Evolutionary conservation across 2,113 vertebrate genomes (phyloP).

Genomic region (Perca flavescens): DNA sequence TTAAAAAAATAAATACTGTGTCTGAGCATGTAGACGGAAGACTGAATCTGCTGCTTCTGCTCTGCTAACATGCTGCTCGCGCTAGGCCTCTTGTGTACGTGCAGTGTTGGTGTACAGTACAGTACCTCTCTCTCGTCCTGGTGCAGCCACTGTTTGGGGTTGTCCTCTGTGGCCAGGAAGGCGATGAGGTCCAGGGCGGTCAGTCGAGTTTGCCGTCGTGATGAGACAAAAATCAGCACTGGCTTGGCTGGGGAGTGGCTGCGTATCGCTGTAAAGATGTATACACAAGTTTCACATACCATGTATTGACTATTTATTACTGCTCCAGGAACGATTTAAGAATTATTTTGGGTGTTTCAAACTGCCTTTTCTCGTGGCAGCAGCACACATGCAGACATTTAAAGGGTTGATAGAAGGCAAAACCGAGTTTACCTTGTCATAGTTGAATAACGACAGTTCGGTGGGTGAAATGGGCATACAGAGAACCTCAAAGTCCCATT

Average conservation of each 20-base stretch:
- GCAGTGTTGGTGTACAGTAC: constrained; percentile 71
- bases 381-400: neutral
- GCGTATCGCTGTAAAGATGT: constrained; percentile 88
- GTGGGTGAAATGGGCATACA: too few species aligned
- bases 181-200: constrained; percentile 97
- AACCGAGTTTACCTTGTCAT: too few species aligned
- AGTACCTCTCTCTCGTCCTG: constrained; percentile 97
- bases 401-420: too few species aligned
- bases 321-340: neutral
- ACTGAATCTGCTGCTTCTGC: neutral
- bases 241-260: constrained; percentile 98
- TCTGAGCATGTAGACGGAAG: neutral
- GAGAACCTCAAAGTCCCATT: too few species aligned
- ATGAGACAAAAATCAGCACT: constrained; percentile 98
- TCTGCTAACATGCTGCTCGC: neutral
- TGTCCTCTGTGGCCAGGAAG: constrained; percentile 95
- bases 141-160: constrained; percentile 98
- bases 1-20: too few species aligned
- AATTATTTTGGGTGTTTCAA: neutral
- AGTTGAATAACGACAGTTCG: too few species aligned
- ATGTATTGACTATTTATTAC: neutral
- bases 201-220: constrained; percentile 95
- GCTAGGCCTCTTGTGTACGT: neutral
- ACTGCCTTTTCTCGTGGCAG: neutral
- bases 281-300: neutral